Evolutionary conservation across 2,888 invertebrate species (phyloP), one percentile per base, ranked within the genome.

Genomic region (Euzetes globulus): DNA sequence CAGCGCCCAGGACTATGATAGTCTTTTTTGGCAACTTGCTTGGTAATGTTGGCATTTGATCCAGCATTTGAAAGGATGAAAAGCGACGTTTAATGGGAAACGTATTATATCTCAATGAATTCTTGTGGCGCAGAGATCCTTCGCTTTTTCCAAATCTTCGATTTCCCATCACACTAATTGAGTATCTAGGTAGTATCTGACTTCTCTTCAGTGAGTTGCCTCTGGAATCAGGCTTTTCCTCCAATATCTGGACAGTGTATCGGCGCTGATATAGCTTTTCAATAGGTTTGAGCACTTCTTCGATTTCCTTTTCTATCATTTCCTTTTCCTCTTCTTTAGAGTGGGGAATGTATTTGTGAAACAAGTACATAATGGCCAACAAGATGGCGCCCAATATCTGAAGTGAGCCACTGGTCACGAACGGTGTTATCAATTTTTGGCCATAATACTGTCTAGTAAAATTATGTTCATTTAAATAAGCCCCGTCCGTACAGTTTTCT

Each of bases 241-340:
- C 63, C 3, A 70, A 25, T 11, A 70, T 70, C 47, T 70, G 70
- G 13, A 70, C 70, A 13, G 70, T 45, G 15, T 70, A 70, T 25
- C 70, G 45, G 15, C 70, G 22, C 5, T 70, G 70, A 19, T 70
- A 70, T 15, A 70, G 5, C 47, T 47, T 41, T 9, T 70, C 70
- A 25, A 70, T 70, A 11, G 70, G 70, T 25, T 15, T 7, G 22
- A 70, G 22, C 45, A 47, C 70, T 47, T 70, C 47, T 27, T 47
- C 47, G 47, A 70, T 70, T 17, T 70, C 70, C 15, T 70, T 9
- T 27, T 70, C 70, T 1, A 70, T 70, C 17, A 15, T 9, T 4
- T 70, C 45, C 17, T 45, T 27, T n/a, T 70, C 70, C 19, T 70
- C 70, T 7, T n/a, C 3, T 17, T 15, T 3, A 19, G 22, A 11